These are phyloP conservation scores for Sabatieria punctata DNA, from an alignment of 2,888 invertebrate species.

Conservation along the genomic window DNA sequence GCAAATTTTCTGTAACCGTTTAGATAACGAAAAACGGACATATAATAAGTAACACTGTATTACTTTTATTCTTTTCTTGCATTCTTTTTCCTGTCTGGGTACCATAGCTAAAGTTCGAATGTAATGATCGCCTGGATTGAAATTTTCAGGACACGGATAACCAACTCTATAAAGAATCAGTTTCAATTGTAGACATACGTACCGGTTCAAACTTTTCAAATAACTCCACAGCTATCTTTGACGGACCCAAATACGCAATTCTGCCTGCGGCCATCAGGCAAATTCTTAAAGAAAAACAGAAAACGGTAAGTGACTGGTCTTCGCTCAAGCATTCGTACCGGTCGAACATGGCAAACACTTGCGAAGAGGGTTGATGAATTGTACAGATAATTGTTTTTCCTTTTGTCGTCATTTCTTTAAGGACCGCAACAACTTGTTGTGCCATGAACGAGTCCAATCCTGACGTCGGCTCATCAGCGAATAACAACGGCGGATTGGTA, in stretches of 20 bases:
- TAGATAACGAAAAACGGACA: neutral
- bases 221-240: slow-evolving; percentile 57
- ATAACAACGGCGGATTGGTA: slow-evolving; percentile 39
- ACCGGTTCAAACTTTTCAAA: slow-evolving; percentile 39
- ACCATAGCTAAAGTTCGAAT: slow-evolving; percentile 54
- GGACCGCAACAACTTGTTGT: slow-evolving; percentile 29
- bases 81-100: slow-evolving; percentile 62
- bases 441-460: slow-evolving; percentile 39
- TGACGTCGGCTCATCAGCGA: slow-evolving; percentile 41
- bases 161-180: slow-evolving; percentile 22
- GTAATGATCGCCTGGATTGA: slow-evolving; percentile 33
- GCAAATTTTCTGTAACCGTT: neutral
- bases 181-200: too few relatives aligned
- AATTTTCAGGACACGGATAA: slow-evolving; percentile 26
- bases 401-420: slow-evolving; percentile 33
- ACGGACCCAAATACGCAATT: slow-evolving; percentile 60
- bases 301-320: neutral
- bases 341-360: slow-evolving; percentile 69
- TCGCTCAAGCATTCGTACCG: slow-evolving; percentile 37
- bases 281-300: slow-evolving; percentile 21
- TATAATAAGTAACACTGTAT: neutral
- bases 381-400: slow-evolving; percentile 80
- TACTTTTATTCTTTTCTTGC: slow-evolving; percentile 42
- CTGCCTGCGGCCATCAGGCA: slow-evolving; percentile 72
- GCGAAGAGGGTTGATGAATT: slow-evolving; percentile 84